Base-by-base conservation (phyloP, 1,140 invertebrate species). In the Euglossa dilemma region DNA sequence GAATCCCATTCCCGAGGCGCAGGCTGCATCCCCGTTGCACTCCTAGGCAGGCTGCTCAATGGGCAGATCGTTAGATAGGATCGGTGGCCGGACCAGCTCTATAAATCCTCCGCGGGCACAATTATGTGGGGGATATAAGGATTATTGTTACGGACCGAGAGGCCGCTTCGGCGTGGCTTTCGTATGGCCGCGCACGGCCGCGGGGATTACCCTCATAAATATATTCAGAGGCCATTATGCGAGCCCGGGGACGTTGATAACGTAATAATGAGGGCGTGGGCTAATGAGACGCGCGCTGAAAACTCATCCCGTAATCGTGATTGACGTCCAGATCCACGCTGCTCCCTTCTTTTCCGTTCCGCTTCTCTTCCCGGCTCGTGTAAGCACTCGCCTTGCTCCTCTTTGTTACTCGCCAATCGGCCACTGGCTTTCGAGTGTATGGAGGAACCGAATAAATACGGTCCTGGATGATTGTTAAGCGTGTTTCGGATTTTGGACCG, bases 51-150 rank as follows among this genome's bases (percentile, higher is more conserved):
- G 73, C 87, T 89, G 81, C 90, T 92, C 87, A 92, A 92, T 92
- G 91, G 91, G 90, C 76, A 92, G 91, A 92, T 92, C 89, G 89
- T 92, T 93, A 90, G 92, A 92, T 93, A 93, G 90, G 89, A 86
- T 90, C 86, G 87, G 80, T 82, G 85, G 71, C 83, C 80, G 71
- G 86, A 91, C 87, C 87, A 87, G 90, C 91, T 88, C 92, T 92
- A 93, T 93, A 93, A 93, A 93, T 93, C 91, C 91, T 93, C 85
- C 85, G 85, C 87, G 89, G 90, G 91, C 90, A 92, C 92, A 93
- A 93, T 93, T 93, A 93, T 93, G 87, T 89, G 89, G 87, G 86
- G 84, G 89, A 91, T 92, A 90, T 90, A 87, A 92, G 90, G 91
- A 93, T 93, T 93, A 93, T 92, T 92, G 91, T 92, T 93, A 91